Percentiles rank a stretch among this genome's conserved stretches.
These are phyloP conservation scores for Thalassaphorura encarpata DNA, from an alignment of 1,140 invertebrate species.

Conservation along the genomic window DNA sequence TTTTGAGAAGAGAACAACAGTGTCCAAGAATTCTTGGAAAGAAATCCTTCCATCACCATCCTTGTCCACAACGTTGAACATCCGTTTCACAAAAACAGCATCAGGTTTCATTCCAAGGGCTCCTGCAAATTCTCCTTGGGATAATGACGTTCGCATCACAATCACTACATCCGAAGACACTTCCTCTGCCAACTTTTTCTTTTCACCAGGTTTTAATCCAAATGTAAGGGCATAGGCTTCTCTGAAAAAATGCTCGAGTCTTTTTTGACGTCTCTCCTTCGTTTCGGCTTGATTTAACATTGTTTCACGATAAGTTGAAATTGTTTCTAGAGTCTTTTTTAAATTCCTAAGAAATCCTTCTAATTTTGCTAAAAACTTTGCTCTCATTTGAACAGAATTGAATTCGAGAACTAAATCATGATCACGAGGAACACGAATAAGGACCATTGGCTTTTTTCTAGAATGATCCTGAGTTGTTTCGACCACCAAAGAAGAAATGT, in stretches of 20 bases:
- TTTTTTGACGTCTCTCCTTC: constrained; percentile 82
- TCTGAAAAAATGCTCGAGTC: constrained; percentile 95
- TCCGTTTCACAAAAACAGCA: constrained; percentile 95
- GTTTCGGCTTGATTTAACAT: constrained; percentile 92
- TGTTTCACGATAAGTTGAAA: constrained; percentile 62
- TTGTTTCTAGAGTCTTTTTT: constrained; percentile 65
- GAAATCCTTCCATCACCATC: constrained; percentile 91
- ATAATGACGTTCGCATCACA: constrained; percentile 86
- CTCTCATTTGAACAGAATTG: constrained; percentile 63
- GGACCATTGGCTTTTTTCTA: constrained; percentile 67
- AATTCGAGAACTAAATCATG: constrained; percentile 95
- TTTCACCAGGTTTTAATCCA: constrained; percentile 57
- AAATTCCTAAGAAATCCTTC: constrained; percentile 70
- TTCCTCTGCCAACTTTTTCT: constrained; percentile 50
- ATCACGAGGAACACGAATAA: constrained; percentile 78
- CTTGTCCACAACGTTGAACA: constrained; percentile 98
- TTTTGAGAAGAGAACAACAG: constrained; percentile 78
- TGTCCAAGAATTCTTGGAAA: constrained; percentile 96
- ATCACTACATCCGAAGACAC: constrained; percentile 76
- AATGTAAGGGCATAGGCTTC: constrained; percentile 94
- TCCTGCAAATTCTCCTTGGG: constrained; percentile 91
- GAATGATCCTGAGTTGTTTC: constrained; percentile 61
- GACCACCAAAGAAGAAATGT: constrained; percentile 63
- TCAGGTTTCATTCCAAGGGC: constrained; percentile 93
- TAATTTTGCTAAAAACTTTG: constrained; percentile 83